Evolutionary conservation across 2,113 vertebrate genomes (phyloP).

Genomic region (Nymphicus hollandicus): DNA sequence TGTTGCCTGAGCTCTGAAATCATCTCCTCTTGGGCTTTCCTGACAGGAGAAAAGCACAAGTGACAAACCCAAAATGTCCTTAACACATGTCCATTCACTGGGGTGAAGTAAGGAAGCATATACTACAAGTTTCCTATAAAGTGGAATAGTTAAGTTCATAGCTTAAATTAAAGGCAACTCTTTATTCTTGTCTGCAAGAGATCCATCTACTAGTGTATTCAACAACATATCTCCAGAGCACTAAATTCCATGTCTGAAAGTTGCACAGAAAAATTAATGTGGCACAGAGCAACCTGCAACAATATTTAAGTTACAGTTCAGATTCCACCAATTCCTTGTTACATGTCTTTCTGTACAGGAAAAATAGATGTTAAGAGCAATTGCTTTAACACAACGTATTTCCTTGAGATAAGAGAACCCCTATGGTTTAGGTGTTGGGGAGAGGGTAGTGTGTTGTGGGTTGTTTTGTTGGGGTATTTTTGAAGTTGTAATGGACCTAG

Average conservation of each 20-base stretch:
- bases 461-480: neutral
- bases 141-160: neutral
- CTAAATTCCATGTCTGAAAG: neutral
- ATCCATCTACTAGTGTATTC: neutral
- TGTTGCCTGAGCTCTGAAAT: conserved; percentile 98
- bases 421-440: neutral
- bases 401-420: neutral
- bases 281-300: neutral
- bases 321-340: neutral
- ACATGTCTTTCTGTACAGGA: neutral
- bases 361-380: neutral
- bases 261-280: neutral
- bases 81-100: neutral
- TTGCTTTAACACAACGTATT: neutral
- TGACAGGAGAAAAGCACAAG: conserved; percentile 62
- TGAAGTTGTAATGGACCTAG: neutral
- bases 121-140: neutral
- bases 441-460: neutral
- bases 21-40: conserved; percentile 99
- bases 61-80: neutral
- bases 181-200: neutral
- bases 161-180: neutral
- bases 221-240: neutral
- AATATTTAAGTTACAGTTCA: neutral
- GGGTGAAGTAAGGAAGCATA: neutral